Evolutionary conservation across 2,888 invertebrate species (phyloP).

Genomic region (Craniophora ligustri): DNA sequence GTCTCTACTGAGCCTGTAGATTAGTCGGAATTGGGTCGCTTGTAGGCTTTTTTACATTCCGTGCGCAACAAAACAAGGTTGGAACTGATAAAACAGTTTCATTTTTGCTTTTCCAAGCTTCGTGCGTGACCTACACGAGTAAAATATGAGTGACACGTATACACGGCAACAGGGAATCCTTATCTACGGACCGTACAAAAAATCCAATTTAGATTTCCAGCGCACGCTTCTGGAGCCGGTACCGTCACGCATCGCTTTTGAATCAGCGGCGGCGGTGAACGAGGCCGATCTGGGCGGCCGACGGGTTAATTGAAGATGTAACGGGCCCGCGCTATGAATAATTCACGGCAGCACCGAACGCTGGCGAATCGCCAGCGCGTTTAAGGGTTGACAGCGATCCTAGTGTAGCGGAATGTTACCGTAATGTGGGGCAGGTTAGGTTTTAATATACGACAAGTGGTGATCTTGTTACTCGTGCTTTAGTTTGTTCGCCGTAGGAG

Average conservation of each 20-base stretch:
- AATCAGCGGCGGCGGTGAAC: conserved; percentile 38
- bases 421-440: conserved; percentile 15
- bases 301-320: conserved; percentile 64
- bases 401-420: conserved; percentile 14
- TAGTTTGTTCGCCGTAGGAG: background rate
- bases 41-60: conserved; percentile 3
- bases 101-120: conserved; percentile 5
- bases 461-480: background rate
- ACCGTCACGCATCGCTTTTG: conserved; percentile 36
- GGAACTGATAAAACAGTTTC: conserved; percentile 7
- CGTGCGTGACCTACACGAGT: conserved; percentile 21
- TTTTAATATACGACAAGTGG: background rate
- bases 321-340: conserved; percentile 62
- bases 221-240: conserved; percentile 8
- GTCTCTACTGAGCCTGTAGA: background rate
- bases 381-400: conserved; percentile 51
- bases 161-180: conserved; percentile 17
- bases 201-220: conserved; percentile 42
- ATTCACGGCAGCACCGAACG: conserved; percentile 51
- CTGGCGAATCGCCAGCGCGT: conserved; percentile 52
- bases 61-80: conserved; percentile 1
- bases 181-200: conserved; percentile 21
- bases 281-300: conserved; percentile 40
- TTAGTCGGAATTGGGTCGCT: background rate
- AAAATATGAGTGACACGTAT: conserved; percentile 42